Conservation (phyloP, 2,888 invertebrate genomes). For the Trimorus sp. region DNA sequence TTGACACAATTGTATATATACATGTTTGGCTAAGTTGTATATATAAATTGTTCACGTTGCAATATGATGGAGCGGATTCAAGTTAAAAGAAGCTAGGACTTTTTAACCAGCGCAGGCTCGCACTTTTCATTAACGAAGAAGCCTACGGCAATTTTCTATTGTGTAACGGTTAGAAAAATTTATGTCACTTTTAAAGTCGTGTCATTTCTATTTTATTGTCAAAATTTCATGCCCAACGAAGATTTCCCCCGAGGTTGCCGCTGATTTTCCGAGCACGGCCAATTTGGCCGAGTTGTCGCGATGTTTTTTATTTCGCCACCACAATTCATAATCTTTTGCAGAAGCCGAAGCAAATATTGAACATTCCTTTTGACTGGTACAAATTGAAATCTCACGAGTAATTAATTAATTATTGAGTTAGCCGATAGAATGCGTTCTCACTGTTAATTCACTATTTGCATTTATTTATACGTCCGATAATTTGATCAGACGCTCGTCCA, state of each 20-base stretch:
- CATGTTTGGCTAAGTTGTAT: no score
- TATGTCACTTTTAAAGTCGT: slow-evolving; percentile 38
- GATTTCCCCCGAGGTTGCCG: slow-evolving; percentile 47
- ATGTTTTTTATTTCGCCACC: slow-evolving; percentile 38
- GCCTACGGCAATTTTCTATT: no score
- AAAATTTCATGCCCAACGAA: slow-evolving; percentile 34
- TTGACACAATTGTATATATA: no score
- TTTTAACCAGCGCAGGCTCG: no score
- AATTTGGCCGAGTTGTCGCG: slow-evolving; percentile 31
- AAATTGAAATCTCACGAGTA: not conserved
- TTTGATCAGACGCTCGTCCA: no score
- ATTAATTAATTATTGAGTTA: not conserved
- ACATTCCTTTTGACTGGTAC: not conserved
- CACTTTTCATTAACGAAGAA: no score
- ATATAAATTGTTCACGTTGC: no score
- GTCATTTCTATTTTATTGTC: slow-evolving; percentile 48
- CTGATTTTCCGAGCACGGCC: slow-evolving; percentile 34
- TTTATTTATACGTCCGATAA: no score
- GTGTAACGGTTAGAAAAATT: slow-evolving; percentile 21
- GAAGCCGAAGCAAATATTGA: not conserved
- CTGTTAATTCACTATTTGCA: no score
- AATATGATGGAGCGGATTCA: no score
- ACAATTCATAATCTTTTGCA: slow-evolving; percentile 6
- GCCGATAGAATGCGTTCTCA: no score
- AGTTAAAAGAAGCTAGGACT: no score